Evolutionary conservation across 2,888 invertebrate genomes (phyloP).

Genomic region (Cetonia aurata): DNA sequence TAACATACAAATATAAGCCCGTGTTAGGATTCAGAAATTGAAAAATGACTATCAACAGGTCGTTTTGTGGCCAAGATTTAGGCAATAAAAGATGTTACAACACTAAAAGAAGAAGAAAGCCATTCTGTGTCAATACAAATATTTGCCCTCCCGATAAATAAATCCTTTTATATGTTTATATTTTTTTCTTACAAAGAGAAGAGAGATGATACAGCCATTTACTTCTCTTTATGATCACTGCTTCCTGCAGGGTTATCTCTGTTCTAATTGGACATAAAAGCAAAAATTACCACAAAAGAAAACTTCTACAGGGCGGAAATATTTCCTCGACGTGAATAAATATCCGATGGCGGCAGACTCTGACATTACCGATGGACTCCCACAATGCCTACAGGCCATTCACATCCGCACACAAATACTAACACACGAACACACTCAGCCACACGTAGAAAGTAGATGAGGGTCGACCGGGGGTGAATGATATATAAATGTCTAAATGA

Average conservation of each 20-base stretch:
- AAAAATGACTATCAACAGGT: no score
- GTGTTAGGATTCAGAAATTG: no score
- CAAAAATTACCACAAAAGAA: no score
- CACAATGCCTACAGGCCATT: slow-evolving; percentile 31
- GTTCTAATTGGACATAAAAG: neutral
- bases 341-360: slow-evolving; percentile 33
- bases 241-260: neutral
- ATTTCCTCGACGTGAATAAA: slow-evolving; percentile 24
- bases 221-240: neutral
- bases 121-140: no score
- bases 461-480: slow-evolving; percentile 48
- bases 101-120: no score
- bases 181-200: no score
- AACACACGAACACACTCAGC: neutral
- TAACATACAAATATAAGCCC: no score
- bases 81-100: no score
- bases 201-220: no score
- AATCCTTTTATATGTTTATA: no score
- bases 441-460: slow-evolving; percentile 13
- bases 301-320: slow-evolving; percentile 22
- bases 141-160: no score
- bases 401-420: slow-evolving; percentile 19
- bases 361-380: slow-evolving; percentile 34
- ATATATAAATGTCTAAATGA: slow-evolving; percentile 56
- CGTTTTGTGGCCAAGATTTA: no score